Conservation (phyloP, 1,140 invertebrate species). For the Bombus sibiricus region DNA sequence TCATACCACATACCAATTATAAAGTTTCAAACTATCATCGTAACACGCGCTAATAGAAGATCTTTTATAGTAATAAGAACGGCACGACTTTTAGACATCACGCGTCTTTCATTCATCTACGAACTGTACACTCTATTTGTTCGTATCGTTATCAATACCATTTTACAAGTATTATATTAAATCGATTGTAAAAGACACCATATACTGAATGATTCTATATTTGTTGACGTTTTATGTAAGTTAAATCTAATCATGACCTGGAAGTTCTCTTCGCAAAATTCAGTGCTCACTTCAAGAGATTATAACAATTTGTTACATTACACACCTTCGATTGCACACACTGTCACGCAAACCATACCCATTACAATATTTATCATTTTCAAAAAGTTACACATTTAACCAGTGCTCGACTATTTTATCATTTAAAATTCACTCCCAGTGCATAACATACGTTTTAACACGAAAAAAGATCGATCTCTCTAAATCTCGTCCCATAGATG, state of each 20-base stretch:
- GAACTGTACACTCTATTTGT: background rate
- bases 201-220: background rate
- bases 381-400: constrained; percentile 30
- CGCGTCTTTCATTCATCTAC: constrained; percentile 35
- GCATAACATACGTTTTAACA: constrained; percentile 31
- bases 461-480: background rate
- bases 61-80: background rate
- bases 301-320: constrained; percentile 8
- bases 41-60: constrained; percentile 23
- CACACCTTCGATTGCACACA: constrained; percentile 50
- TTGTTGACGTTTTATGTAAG: background rate
- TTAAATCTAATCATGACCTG: background rate
- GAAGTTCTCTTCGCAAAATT: constrained; percentile 20
- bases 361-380: constrained; percentile 59
- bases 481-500: background rate
- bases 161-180: background rate
- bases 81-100: constrained; percentile 4
- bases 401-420: constrained; percentile 23
- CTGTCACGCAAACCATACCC: constrained; percentile 60
- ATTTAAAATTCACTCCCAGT: constrained; percentile 38
- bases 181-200: background rate
- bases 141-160: background rate
- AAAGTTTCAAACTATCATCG: constrained; percentile 27
- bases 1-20: constrained; percentile 51
- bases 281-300: background rate